phyloP scores from a whole-genome alignment of 1,140 invertebrate genomes.

The Steinernema khuongi region DNA sequence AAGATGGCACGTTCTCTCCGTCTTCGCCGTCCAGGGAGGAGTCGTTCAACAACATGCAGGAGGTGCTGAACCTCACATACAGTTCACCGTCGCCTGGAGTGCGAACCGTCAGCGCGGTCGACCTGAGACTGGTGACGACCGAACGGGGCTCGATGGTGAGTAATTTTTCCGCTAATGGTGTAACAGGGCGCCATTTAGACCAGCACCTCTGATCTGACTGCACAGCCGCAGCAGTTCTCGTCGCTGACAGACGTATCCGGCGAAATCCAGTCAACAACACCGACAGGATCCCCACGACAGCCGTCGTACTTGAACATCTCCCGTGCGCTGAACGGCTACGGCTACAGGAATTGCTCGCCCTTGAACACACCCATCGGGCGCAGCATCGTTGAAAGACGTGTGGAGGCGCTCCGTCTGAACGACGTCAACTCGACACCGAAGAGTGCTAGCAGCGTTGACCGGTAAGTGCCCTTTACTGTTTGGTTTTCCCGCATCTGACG shows the following conservation, averaged over 20 bases:
- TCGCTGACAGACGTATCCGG: background rate
- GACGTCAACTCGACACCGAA: background rate
- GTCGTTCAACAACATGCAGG: conserved; percentile 3
- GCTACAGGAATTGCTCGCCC: background rate
- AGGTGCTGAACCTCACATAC: background rate
- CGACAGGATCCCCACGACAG: background rate
- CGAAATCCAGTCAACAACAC: background rate
- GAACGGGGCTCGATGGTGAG: background rate
- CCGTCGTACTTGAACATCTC: conserved; percentile 7
- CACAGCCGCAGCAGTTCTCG: background rate
- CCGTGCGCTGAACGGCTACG: background rate
- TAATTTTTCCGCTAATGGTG: background rate
- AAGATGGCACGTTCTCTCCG: background rate
- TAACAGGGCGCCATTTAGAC: background rate
- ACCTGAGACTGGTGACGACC: background rate
- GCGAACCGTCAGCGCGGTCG: background rate
- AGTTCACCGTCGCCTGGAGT: background rate
- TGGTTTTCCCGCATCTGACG: background rate
- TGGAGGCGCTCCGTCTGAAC: background rate
- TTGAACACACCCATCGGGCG: background rate
- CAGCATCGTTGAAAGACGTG: background rate
- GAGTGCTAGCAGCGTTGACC: background rate
- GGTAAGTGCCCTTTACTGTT: background rate
- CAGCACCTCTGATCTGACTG: background rate
- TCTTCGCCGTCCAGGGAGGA: background rate